Conservation (phyloP, 2,113 vertebrate genomes). For the Aramus guarauna region DNA sequence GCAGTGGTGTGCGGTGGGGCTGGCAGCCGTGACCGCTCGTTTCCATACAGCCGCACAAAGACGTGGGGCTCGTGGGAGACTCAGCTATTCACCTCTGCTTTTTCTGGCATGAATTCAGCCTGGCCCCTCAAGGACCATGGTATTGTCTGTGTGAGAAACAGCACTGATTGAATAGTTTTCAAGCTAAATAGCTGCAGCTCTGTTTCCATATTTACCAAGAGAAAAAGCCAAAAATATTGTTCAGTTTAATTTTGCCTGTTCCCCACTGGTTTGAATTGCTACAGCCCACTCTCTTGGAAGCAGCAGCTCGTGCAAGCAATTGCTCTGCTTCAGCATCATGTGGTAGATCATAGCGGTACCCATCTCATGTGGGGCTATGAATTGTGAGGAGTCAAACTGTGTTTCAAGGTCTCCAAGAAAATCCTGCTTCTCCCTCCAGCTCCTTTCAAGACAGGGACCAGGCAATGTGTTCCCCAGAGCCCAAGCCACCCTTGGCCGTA, state of each 20-base stretch:
- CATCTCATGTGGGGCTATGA: background rate
- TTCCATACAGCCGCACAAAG: background rate
- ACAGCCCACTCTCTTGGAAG: background rate
- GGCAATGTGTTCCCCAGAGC: background rate
- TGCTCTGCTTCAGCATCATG: background rate
- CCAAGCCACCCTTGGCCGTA: accelerated
- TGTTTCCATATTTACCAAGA: background rate
- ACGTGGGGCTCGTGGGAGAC: accelerated
- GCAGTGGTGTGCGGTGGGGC: background rate
- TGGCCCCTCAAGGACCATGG: background rate
- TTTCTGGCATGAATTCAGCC: background rate
- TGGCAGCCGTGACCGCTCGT: accelerated
- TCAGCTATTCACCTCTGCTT: background rate
- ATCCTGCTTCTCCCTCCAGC: background rate
- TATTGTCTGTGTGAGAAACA: background rate
- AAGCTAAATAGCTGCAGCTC: background rate
- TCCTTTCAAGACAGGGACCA: background rate
- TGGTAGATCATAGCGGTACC: background rate
- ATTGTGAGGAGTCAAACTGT: background rate
- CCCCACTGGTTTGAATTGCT: background rate
- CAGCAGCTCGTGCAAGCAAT: background rate
- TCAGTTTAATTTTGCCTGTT: background rate
- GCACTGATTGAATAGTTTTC: background rate
- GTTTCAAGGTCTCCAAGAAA: background rate
- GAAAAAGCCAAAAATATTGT: background rate